phyloP scores from a whole-genome alignment of 2,888 invertebrate genomes.

The Thereva unica region DNA sequence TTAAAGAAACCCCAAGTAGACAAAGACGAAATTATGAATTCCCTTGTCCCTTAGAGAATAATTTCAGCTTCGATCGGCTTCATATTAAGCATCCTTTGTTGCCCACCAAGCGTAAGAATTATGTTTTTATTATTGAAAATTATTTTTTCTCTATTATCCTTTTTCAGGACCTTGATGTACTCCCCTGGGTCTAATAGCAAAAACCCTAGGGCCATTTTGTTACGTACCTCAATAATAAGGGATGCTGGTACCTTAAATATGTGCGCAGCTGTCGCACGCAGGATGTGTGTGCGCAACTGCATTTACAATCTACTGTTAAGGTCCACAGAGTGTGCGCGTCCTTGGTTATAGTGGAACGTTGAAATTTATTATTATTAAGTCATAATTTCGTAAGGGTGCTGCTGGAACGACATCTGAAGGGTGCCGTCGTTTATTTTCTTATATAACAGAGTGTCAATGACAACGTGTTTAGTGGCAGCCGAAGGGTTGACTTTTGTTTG shows the following conservation, averaged over 20 bases:
- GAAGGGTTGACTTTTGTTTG: not conserved
- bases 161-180: conserved; percentile 16
- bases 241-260: conserved; percentile 16
- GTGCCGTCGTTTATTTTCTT: not conserved
- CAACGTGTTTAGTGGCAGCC: not conserved
- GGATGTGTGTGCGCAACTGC: conserved; percentile 7
- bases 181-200: not conserved
- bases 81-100: conserved; percentile 30
- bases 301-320: not conserved
- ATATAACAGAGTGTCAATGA: not conserved
- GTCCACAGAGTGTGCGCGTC: not conserved
- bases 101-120: conserved; percentile 38
- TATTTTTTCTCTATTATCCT: conserved; percentile 20
- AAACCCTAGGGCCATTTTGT: not conserved
- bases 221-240: conserved; percentile 14
- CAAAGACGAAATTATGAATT: not conserved
- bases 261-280: conserved; percentile 9
- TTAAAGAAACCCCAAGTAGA: not conserved
- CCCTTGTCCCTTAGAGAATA: not conserved
- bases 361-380: conserved; percentile 30
- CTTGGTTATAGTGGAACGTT: not conserved
- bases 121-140: conserved; percentile 40
- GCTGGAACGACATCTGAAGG: not conserved
- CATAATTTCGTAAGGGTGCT: conserved; percentile 7
- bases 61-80: conserved; percentile 14